Evolutionary conservation across 2,888 invertebrate genomes (phyloP).

Genomic region (Apodemia zela): DNA sequence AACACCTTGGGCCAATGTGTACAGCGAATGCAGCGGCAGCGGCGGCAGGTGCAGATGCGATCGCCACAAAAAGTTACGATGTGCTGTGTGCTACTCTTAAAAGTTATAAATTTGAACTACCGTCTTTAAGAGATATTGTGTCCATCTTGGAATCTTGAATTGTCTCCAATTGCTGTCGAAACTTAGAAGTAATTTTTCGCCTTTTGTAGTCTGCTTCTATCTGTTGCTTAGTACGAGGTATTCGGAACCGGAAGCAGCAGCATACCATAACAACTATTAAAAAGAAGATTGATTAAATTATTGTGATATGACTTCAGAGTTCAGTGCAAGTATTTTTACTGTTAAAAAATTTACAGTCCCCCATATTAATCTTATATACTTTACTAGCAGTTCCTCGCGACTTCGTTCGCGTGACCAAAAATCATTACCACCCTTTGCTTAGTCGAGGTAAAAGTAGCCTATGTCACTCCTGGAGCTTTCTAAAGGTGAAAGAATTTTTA

Average conservation of each 20-base stretch:
- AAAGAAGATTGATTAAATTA: conserved; percentile 10
- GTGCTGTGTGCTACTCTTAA: neutral
- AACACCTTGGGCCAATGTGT: too few species aligned
- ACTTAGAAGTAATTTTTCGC: conserved; percentile 89
- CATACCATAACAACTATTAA: conserved; percentile 90
- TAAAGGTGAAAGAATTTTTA: too few species aligned
- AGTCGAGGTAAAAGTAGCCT: too few species aligned
- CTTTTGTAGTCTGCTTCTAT: conserved; percentile 96
- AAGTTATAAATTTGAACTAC: conserved; percentile 59
- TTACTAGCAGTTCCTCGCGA: too few species aligned
- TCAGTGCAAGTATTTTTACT: neutral
- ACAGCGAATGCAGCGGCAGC: too few species aligned
- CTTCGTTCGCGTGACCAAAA: too few species aligned
- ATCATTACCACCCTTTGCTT: too few species aligned
- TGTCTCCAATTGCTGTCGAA: conserved; percentile 88
- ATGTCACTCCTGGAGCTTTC: too few species aligned
- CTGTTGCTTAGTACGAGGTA: conserved; percentile 96
- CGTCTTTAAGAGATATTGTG: conserved; percentile 87
- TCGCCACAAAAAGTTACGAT: neutral
- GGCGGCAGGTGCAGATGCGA: neutral
- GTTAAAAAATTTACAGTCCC: too few species aligned
- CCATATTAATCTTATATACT: too few species aligned
- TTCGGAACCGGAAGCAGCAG: conserved; percentile 93
- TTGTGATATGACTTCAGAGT: neutral
- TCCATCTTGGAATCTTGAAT: conserved; percentile 94